A percentile compares a stretch with the other conserved stretches of the same genome.
These are phyloP conservation scores for Oxygymnocypris stewartii DNA, from an alignment of 2,113 vertebrate species.

Conservation along the genomic window DNA sequence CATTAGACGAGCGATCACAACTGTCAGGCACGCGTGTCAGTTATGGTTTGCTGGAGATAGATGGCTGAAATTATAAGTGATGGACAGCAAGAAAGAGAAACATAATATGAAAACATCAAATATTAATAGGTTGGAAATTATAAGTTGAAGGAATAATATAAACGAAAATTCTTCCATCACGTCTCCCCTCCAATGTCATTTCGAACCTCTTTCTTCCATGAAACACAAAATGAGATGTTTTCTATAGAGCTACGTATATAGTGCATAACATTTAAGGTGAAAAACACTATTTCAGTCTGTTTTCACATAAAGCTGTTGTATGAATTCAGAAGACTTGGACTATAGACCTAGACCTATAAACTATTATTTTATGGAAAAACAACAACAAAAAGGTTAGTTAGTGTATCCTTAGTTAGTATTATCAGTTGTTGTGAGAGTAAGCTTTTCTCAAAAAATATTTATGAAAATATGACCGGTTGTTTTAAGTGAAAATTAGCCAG, in stretches of 20 bases:
- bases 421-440: background rate
- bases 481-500: background rate
- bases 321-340: background rate
- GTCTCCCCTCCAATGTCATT: background rate
- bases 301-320: background rate
- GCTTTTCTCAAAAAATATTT: background rate
- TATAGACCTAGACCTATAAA: background rate
- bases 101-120: conserved; percentile 2
- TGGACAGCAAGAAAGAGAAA: conserved; percentile 8
- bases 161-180: background rate
- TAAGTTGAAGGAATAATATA: background rate
- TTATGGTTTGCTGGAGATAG: conserved; percentile 11
- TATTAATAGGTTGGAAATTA: conserved; percentile 12
- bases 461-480: background rate
- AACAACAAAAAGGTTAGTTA: no score
- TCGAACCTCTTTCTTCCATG: background rate
- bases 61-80: conserved; percentile 10
- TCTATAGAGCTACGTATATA: background rate
- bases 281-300: background rate
- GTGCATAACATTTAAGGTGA: background rate
- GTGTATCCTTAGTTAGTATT: no score
- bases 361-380: background rate
- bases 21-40: background rate
- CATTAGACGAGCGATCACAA: no score
- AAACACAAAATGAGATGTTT: background rate